Base-by-base conservation (phyloP, 2,888 invertebrate genomes). In the Plutella xylostella region DNA sequence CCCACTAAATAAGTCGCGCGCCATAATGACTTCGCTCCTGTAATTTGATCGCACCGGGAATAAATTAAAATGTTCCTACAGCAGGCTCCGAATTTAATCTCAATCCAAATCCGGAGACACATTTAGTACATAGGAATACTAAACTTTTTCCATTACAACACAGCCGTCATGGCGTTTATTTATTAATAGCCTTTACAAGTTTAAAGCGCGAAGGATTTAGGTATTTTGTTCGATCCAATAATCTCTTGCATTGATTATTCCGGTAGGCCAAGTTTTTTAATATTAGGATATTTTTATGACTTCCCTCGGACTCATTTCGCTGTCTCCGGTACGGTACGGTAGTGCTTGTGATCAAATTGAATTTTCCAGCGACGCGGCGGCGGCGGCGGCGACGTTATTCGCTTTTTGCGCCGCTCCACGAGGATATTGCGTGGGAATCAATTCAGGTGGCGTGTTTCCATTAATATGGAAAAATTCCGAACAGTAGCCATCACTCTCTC, bases 361-460 rank as follows among this genome's bases (percentile, higher is more conserved):
- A 77, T 75, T 76, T 73, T 65, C 65, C 60, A 54, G 56, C 61
- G 57, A 59, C 63, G 62, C 62, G 63, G 61, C 56, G 59, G 55
- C 60, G 61, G 61, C 68, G 63, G 70, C 77, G 71, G 22, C 14
- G 14, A 72, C 68, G 68, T 68, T 76, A 79, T 76, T 77, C 76
- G 72, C 75, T 69, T 68, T 66, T 58, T 17, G 28, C 30, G 28
- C 30, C 17, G 61, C 67, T 68, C 65, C 63, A 59, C 67, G 72
- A 72, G 73, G 71, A 76, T 79, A 78, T 80, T 79, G 75, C 75
- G 72, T 78, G 74, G 69, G 75, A 78, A 78, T 74, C 66, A 67
- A 75, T 72, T 73, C 78, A 78, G 78, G 70, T 77, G 76, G 61
- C 64, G 62, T 60, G 59, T 57, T 50, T 42, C 42, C 51, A 47